These are phyloP conservation scores for Drosophila cardini DNA, from an alignment of 1,140 invertebrate species.

Conservation along the genomic window DNA sequence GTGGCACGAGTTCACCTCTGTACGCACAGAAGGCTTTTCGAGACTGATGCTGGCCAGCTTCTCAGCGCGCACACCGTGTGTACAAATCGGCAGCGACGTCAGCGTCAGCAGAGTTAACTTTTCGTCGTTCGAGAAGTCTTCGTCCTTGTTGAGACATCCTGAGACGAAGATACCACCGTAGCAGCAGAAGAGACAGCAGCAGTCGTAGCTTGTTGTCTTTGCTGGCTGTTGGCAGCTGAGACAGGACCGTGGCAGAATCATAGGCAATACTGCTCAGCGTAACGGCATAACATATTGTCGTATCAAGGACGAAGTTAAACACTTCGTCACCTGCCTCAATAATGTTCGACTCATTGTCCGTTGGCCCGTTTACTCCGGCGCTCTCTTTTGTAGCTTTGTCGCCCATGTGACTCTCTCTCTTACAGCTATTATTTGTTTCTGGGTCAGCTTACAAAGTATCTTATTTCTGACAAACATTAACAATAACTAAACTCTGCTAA, in stretches of 20 bases:
- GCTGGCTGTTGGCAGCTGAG: slow-evolving; percentile 9
- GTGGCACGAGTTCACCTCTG: slow-evolving; percentile 75
- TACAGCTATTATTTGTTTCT: slow-evolving; percentile 42
- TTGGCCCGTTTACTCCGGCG: not conserved
- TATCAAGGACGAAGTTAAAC: slow-evolving; percentile 79
- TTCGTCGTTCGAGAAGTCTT: slow-evolving; percentile 34
- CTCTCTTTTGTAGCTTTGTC: slow-evolving; percentile 75
- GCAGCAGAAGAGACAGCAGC: slow-evolving; percentile 1
- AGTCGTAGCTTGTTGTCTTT: slow-evolving; percentile 24
- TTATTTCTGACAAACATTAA: not conserved
- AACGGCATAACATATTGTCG: slow-evolving; percentile 76
- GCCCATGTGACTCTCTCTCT: slow-evolving; percentile 41
- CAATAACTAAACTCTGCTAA: not conserved
- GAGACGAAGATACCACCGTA: slow-evolving; percentile 47
- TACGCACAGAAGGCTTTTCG: slow-evolving; percentile 79
- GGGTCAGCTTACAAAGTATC: slow-evolving; percentile 54
- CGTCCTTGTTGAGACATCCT: slow-evolving; percentile 45
- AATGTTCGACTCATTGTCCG: slow-evolving; percentile 29
- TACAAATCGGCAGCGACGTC: slow-evolving; percentile 31
- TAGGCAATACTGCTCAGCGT: slow-evolving; percentile 41
- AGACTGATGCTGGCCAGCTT: slow-evolving; percentile 68
- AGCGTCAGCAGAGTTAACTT: slow-evolving; percentile 42
- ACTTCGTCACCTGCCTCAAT: slow-evolving; percentile 65
- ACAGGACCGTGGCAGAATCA: slow-evolving; percentile 13
- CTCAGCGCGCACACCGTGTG: slow-evolving; percentile 48